Evolutionary conservation across 2,888 invertebrate species (phyloP).

Genomic region (Geophilus truncorum): DNA sequence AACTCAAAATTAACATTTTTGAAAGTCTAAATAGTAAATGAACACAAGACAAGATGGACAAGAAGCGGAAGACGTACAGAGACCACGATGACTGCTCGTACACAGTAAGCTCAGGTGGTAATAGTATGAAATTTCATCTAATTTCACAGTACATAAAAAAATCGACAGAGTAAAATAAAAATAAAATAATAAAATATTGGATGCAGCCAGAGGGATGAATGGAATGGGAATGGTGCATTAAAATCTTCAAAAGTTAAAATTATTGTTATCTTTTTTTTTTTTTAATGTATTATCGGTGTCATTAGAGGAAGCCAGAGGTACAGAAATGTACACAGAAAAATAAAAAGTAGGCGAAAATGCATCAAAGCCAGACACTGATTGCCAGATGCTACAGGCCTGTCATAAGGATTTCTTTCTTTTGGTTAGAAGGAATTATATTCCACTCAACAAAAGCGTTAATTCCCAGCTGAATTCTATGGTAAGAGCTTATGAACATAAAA

Average conservation of each 20-base stretch:
- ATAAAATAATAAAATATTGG: constrained; percentile 4
- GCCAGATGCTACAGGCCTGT: constrained; percentile 6
- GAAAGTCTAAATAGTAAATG: neutral
- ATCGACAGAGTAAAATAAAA: too few species aligned
- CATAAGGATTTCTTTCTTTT: neutral
- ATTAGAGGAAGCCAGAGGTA: constrained; percentile 29
- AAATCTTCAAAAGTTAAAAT: neutral
- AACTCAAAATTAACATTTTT: neutral
- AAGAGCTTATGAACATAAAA: neutral
- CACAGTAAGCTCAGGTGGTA: neutral
- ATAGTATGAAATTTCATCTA: neutral
- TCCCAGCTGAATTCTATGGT: neutral
- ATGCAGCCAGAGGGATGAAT: constrained; percentile 31
- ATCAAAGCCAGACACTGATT: constrained; percentile 14
- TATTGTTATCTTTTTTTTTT: neutral
- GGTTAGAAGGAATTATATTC: constrained; percentile 5
- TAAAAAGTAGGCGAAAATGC: constrained; percentile 29
- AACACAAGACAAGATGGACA: neutral
- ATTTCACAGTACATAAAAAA: neutral
- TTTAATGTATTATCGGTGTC: neutral
- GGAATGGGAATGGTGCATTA: neutral
- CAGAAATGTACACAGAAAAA: constrained; percentile 25
- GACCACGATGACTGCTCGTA: neutral
- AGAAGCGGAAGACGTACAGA: neutral
- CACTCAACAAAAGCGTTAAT: neutral